Evolutionary conservation across 2,888 invertebrate genomes (phyloP).

Genomic region (Callyntrura guangdongensis): DNA sequence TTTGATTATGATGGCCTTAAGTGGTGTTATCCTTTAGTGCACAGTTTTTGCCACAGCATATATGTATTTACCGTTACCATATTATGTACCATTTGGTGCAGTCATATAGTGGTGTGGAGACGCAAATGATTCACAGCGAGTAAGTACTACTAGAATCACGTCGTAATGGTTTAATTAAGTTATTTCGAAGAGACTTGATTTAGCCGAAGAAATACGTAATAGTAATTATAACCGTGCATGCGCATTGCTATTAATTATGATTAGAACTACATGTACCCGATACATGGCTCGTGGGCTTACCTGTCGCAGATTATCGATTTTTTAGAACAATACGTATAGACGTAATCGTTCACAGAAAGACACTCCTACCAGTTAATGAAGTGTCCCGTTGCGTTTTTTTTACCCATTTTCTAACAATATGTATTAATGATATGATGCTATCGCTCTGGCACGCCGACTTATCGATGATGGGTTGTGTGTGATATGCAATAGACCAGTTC

Average conservation of each 20-base stretch:
- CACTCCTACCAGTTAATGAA: conserved; percentile 28
- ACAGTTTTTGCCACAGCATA: not conserved
- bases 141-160: not conserved
- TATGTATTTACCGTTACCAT: not conserved
- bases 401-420: too few species aligned
- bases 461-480: not conserved
- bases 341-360: conserved; percentile 32
- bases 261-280: not conserved
- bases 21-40: conserved; percentile 22
- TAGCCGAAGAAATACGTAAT: not conserved
- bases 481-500: not conserved
- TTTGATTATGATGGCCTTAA: conserved; percentile 30
- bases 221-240: conserved; percentile 6
- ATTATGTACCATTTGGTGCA: not conserved
- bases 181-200: not conserved
- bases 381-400: too few species aligned
- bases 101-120: not conserved
- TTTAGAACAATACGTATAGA: not conserved
- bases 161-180: not conserved
- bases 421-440: not conserved
- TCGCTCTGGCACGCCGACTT: not conserved
- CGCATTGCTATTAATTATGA: conserved; percentile 8
- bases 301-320: not conserved
- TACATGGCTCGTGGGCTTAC: conserved; percentile 35
- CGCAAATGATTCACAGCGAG: too few species aligned